These are phyloP conservation scores for Laterallus jamaicensis DNA, from an alignment of 2,113 vertebrate genomes.

Conservation along the genomic window DNA sequence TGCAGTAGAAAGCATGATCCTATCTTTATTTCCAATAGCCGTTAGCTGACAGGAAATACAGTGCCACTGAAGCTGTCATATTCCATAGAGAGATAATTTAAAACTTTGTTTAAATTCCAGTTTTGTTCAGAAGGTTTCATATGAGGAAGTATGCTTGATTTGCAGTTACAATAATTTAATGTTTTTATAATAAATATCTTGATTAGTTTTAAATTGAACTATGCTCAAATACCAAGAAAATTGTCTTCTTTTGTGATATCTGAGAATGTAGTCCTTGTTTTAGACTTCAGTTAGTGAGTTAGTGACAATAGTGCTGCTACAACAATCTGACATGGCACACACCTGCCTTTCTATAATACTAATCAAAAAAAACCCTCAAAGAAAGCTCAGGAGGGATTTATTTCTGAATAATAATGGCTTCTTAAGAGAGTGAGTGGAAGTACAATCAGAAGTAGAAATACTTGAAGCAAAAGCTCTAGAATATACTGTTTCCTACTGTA, in stretches of 20 bases:
- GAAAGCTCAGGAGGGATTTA: neutral
- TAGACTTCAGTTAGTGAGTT: neutral
- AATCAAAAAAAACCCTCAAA: neutral
- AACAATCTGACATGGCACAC: neutral
- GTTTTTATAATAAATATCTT: neutral
- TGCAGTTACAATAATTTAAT: neutral
- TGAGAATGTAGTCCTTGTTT: neutral
- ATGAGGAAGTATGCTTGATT: neutral
- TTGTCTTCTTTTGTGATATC: neutral
- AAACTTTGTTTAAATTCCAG: neutral
- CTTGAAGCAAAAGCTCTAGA: constrained; percentile 1
- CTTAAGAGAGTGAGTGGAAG: neutral
- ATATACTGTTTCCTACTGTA: neutral
- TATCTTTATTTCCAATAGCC: neutral
- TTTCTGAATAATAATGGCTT: neutral
- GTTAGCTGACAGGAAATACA: neutral
- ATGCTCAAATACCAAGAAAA: neutral
- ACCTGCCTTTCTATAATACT: neutral
- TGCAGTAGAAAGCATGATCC: neutral
- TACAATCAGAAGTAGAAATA: neutral
- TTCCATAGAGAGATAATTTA: neutral
- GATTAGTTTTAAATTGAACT: neutral
- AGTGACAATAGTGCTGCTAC: neutral
- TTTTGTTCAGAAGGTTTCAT: neutral
- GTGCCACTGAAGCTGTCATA: neutral